Evolutionary conservation across 2,113 vertebrate species (phyloP), one percentile per base, ranked within the genome.

Genomic region (Boleophthalmus pectinirostris): DNA sequence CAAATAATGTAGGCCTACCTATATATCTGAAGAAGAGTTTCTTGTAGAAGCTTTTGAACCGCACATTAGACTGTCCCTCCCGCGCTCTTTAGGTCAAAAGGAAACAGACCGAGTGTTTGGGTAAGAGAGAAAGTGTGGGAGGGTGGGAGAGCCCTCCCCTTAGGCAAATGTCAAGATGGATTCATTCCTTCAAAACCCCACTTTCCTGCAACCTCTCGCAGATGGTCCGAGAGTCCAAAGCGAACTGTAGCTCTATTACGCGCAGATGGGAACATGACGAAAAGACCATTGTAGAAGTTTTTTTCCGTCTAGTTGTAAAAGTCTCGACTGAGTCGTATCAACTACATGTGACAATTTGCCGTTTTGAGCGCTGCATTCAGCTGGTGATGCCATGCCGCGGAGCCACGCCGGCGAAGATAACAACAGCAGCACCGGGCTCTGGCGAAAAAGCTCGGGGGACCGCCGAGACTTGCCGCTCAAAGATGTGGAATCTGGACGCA

Each of bases 311-410:
- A 38, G 61, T 64, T 38, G 18, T 64, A n/a, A 38, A 61, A 64
- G 33, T 63, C 60, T 63, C 18, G 15, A 16, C 15, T 61, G 60
- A 35, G 15, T n/a, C 33, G 33, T 64, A 11, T 18, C 21, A 70
- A 78, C 76, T 82, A 12, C 79, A 90, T 91, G 91, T 88, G 92
- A 86, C 76, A 83, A 74, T 70, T 67, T 67, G 72, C 75, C 70
- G 85, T 85, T 64, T 79, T 58, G 87, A 82, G 79, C 93, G 86
- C 91, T 87, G 88, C 92, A 91, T 89, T 69, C 89, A 83, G 86
- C 90, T 80, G 93, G 93, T 94, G 95, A 96, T 96, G 95, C 94
- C 92, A 98, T 97, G 97, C 96, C 95, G 94, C 94, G 95, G 89
- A 95, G 94, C 88, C 95, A 94, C 93, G 92, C 94, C 91, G 94